Percentiles rank a stretch among this genome's conserved stretches.
These are phyloP conservation scores for Palythoa grandiflora DNA, from an alignment of 92 coral and sea anemone genomes.

Conservation along the genomic window DNA sequence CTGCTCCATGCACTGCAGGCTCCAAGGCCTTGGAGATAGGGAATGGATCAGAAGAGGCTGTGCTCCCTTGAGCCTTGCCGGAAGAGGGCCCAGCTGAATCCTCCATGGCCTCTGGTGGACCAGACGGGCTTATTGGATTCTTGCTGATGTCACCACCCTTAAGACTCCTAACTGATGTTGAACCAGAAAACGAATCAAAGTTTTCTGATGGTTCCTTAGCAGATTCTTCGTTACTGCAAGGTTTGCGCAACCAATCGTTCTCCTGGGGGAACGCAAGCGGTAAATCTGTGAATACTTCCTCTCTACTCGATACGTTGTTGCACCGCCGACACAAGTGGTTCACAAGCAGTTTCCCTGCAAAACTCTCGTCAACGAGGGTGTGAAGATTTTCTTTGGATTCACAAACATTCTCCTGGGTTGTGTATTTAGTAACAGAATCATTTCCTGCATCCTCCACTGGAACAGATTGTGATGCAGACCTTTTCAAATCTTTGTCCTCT, in stretches of 20 bases:
- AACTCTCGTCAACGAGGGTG: constrained; percentile 81
- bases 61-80: constrained; percentile 54
- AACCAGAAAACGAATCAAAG: constrained; percentile 38
- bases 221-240: constrained; percentile 14
- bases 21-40: constrained; percentile 53
- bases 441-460: background rate
- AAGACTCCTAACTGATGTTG: constrained; percentile 74
- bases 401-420: constrained; percentile 7
- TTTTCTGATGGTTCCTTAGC: constrained; percentile 64
- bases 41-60: constrained; percentile 55
- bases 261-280: constrained; percentile 93
- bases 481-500: constrained; percentile 72
- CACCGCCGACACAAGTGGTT: constrained; percentile 87
- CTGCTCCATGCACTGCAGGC: constrained; percentile 45
- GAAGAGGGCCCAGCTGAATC: constrained; percentile 56
- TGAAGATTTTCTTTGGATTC: constrained; percentile 4
- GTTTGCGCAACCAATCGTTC: constrained; percentile 39
- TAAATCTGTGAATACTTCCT: constrained; percentile 90
- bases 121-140: constrained; percentile 56
- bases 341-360: constrained; percentile 88
- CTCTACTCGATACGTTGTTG: constrained; percentile 76
- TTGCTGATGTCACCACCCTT: constrained; percentile 93
- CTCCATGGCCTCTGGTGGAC: constrained; percentile 59
- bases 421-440: constrained; percentile 19
- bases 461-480: constrained; percentile 2